Evolutionary conservation across 1,140 invertebrate species (phyloP), one percentile per base, ranked within the genome.

Genomic region (Zaprionus ornatus): DNA sequence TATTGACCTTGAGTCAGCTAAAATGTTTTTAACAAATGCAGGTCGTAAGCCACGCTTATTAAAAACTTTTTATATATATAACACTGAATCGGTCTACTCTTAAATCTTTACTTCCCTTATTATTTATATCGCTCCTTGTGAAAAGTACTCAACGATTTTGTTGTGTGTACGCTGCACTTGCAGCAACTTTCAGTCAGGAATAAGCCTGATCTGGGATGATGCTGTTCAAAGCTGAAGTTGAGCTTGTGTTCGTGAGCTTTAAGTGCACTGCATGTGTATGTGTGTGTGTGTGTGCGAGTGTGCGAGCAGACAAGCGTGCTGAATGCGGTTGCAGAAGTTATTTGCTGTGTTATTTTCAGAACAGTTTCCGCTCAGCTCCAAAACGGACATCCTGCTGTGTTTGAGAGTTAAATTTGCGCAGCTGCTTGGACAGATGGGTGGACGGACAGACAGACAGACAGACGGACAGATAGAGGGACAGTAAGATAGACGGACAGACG

Each of bases 301-400:
- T 6, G 27, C 10, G 54, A 29, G 40, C 61, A 54, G 61, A 54
- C 48, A 65, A 57, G 65, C 71, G 74, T 88, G 71, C 85, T 84
- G 72, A 90, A 82, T 90, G 85, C 85, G 85, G 85, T 90, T 80
- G 85, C 81, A 81, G 80, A 90, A 90, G 85, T 90, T 90, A 90
- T 90, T 90, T 90, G 85, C 85, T 90, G 85, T 90, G 85, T 90
- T 90, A 90, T 90, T 90, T 90, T 90, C 85, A 90, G 81, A 82
- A 90, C 85, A 85, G 88, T 70, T 90, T 90, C 85, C 85, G 85
- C 73, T 69, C 73, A 75, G 74, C 81, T 80, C 85, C 74, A 79
- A 68, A 78, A 69, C 85, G 85, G 85, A 90, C 83, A 77, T 90
- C 85, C 85, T 76, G 79, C 80, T 74, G 64, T 56, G 62, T 69